Evolutionary conservation across 2,797 vertebrate species (phyloP).

Genomic region (Spatula clypeata): DNA sequence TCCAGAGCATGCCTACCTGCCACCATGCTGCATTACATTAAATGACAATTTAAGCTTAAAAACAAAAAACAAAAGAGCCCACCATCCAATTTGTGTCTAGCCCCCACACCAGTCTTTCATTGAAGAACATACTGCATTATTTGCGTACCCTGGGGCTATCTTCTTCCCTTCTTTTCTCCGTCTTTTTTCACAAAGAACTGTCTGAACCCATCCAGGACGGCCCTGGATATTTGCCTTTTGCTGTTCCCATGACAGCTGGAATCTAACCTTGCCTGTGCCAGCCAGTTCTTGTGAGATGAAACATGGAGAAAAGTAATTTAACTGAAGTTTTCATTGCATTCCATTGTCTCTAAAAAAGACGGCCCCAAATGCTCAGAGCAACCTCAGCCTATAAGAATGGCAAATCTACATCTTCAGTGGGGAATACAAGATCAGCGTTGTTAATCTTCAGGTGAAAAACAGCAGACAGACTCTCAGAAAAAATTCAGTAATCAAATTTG

Average conservation of each 20-base stretch:
- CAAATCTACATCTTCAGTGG: neutral
- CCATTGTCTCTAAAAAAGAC: neutral
- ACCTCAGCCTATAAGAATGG: neutral
- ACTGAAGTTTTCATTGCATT: neutral
- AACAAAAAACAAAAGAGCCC: neutral
- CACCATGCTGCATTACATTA: rapidly evolving
- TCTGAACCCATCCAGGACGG: neutral
- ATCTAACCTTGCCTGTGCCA: neutral
- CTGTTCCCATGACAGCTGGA: neutral
- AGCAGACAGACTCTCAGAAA: neutral
- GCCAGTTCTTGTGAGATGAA: neutral
- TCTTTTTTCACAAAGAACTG: neutral
- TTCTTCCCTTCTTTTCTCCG: neutral
- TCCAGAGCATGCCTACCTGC: neutral
- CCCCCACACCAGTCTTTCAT: neutral
- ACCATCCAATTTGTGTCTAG: neutral
- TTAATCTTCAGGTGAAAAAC: neutral
- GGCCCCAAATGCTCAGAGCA: neutral
- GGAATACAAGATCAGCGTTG: neutral
- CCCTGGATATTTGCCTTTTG: neutral
- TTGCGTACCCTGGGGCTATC: neutral
- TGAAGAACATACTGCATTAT: neutral
- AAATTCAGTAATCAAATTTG: neutral
- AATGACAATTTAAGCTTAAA: neutral
- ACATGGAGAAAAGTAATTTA: neutral